Evolutionary conservation across 1,140 invertebrate genomes (phyloP), one percentile per base, ranked within the genome.

Genomic region (Dermatophagoides farinae): DNA sequence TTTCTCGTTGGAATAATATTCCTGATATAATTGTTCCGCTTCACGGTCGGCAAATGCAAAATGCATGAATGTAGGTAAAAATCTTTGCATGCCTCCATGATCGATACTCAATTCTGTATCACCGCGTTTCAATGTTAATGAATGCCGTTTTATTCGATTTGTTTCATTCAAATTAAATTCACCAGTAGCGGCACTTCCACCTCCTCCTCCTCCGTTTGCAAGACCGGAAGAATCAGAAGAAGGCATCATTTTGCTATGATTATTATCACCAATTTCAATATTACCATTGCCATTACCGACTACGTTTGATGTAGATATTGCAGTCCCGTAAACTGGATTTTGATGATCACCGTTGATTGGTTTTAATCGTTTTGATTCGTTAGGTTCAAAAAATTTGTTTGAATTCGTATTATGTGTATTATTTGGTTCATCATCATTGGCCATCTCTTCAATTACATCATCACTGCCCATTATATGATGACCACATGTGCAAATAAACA

Each of bases 1-100:
- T 50, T 69, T 69, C 47, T 70, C 68, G 37, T 68, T 67, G 25
- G 57, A 43, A 57, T 69, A 69, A 57, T 68, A 69, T 50, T 67
- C 65, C 1, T 62, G 61, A 60, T 69, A 69, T n/a, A 70, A 47
- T 2, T 57, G 40, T 61, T 69, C 68, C 10, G 65, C 67, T 14
- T 65, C 63, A 20, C 61, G 63, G 41, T 69, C 68, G 0, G 68
- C 68, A 43, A 69, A 69, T 1, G 64, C 64, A 54, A 66, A 67
- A 38, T 65, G 67, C 20, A 69, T 57, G 44, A 62, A 69, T n/a
- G 58, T 62, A 0, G 68, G 68, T 4, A 69, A 50, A 41, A 62
- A 69, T 14, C 68, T 63, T 50, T 69, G 67, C 4, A 69, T 43
- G 6, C 68, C 68, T 14, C 58, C 62, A 12, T 57, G 58, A 64